Evolutionary conservation across 30 jellyfish, hydroid and myxozoan species (phyloP).

Genomic region (Turritopsis rubra): DNA sequence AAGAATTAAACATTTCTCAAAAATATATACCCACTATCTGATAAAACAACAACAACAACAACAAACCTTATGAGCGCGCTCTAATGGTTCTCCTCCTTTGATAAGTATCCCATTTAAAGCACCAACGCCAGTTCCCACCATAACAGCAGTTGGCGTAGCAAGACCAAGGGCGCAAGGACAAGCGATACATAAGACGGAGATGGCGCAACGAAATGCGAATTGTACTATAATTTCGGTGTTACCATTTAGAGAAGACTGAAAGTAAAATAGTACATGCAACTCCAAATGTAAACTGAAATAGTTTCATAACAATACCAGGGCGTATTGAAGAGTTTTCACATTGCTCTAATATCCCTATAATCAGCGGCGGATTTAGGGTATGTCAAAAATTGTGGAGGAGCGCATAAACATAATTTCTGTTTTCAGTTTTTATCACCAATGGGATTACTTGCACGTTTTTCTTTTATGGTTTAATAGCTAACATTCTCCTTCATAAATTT

Average conservation of each 20-base stretch:
- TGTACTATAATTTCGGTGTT: constrained; percentile 65
- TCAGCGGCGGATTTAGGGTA: no score
- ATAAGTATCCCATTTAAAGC: constrained; percentile 96
- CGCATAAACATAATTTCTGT: no score
- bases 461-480: no score
- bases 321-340: background rate
- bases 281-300: no score
- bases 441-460: no score
- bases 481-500: no score
- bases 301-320: background rate
- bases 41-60: background rate
- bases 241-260: constrained; percentile 23
- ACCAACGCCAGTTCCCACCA: constrained; percentile 99
- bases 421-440: no score
- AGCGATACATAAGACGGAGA: constrained; percentile 94
- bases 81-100: constrained; percentile 97
- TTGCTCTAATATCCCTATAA: no score
- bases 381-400: no score
- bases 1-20: background rate
- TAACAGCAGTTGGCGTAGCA: constrained; percentile 99
- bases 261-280: background rate
- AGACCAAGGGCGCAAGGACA: constrained; percentile 99
- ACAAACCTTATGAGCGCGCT: constrained; percentile 75
- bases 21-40: background rate
- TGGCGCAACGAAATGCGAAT: constrained; percentile 96